A percentile compares a stretch with the other conserved stretches of the same genome.
Evolutionary conservation across 2,797 vertebrate genomes (phyloP).

Genomic region (Eulemur albifrons): DNA sequence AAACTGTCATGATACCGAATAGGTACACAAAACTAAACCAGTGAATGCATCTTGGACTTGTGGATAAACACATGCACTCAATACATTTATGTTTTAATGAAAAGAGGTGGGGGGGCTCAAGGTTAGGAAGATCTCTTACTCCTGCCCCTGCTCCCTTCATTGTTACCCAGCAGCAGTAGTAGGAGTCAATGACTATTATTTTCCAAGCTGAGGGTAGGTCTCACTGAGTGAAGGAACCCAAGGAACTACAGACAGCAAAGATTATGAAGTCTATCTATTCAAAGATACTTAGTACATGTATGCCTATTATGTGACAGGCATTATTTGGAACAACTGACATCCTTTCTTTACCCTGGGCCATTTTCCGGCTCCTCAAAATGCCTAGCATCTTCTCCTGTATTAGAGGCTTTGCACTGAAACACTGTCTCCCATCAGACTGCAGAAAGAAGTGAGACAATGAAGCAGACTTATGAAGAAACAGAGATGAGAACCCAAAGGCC

Average conservation of each 20-base stretch:
- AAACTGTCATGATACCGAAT: neutral
- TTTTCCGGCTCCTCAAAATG: neutral
- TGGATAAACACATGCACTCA: neutral
- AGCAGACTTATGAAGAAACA: neutral
- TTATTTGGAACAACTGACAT: neutral
- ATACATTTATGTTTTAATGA: neutral
- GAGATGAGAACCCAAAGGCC: neutral
- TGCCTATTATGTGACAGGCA: neutral
- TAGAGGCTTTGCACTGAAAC: neutral
- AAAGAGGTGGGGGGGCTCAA: neutral
- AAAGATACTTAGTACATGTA: neutral
- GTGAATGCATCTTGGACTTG: neutral
- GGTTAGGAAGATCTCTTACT: neutral
- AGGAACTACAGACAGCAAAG: neutral
- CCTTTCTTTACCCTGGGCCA: neutral
- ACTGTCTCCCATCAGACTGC: neutral
- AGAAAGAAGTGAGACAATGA: neutral
- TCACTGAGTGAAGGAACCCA: neutral
- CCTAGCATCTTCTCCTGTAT: neutral
- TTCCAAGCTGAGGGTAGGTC: neutral
- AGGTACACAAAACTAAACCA: neutral
- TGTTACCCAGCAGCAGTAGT: neutral
- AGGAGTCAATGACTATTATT: neutral
- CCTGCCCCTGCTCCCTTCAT: neutral
- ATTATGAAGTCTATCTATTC: neutral